Conservation (phyloP, 35 echinoderm and acorn worm genomes). For the Heliocidaris erythrogramma region DNA sequence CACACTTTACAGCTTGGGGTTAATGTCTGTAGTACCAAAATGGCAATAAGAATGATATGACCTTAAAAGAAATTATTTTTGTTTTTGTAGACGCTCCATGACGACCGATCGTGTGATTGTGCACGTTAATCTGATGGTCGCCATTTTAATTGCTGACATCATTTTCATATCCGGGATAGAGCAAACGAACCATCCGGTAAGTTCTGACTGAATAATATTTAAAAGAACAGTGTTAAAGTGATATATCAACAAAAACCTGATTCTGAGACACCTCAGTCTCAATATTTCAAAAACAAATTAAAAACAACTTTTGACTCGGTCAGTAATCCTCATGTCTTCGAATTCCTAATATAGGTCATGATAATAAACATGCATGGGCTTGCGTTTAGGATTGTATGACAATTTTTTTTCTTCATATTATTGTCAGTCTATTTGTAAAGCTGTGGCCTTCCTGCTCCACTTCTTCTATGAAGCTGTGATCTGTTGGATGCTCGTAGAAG, state of each 20-base stretch:
- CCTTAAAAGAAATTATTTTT: background rate
- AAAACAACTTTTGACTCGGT: too few species aligned
- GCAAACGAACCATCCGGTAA: conserved; percentile 19
- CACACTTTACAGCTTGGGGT: background rate
- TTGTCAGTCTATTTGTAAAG: conserved; percentile 57
- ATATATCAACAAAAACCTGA: too few species aligned
- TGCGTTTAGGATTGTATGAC: background rate
- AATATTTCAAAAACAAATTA: too few species aligned
- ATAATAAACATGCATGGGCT: too few species aligned
- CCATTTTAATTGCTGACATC: conserved; percentile 43
- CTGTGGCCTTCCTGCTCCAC: conserved; percentile 64
- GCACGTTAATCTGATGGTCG: conserved; percentile 58
- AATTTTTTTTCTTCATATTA: background rate
- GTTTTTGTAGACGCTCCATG: conserved; percentile 34
- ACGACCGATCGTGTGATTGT: conserved; percentile 59
- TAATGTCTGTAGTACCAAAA: too few species aligned
- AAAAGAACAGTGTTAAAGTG: too few species aligned
- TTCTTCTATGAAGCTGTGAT: conserved; percentile 76
- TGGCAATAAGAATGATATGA: too few species aligned
- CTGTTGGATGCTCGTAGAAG: conserved; percentile 92
- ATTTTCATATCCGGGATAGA: conserved; percentile 47
- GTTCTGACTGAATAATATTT: background rate
- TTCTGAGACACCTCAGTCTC: too few species aligned
- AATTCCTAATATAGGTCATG: too few species aligned
- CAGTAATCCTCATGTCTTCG: too few species aligned